These are phyloP conservation scores for Dermochelys coriacea DNA, from an alignment of 2,797 vertebrate genomes.

Conservation along the genomic window DNA sequence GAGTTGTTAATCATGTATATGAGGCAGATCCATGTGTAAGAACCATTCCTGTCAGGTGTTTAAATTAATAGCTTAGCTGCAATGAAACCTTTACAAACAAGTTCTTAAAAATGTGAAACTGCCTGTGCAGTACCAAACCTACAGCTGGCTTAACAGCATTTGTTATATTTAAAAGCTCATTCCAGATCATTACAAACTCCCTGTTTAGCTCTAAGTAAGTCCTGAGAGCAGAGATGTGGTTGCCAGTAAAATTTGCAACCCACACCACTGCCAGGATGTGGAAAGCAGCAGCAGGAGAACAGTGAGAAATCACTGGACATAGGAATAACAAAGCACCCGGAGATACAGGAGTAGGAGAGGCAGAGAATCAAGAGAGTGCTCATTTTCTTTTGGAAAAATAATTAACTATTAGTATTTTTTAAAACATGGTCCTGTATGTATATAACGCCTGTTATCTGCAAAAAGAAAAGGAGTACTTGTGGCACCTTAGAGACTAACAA, in stretches of 20 bases:
- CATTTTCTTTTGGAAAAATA: background rate
- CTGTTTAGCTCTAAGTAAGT: conserved; percentile 28
- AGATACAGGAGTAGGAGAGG: background rate
- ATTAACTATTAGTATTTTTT: background rate
- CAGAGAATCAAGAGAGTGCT: conserved; percentile 1
- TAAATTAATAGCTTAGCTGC: conserved; percentile 12
- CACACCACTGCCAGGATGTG: conserved; percentile 30
- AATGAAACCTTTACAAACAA: conserved; percentile 32
- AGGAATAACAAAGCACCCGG: conserved; percentile 1
- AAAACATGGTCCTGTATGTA: background rate
- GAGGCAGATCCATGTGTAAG: background rate
- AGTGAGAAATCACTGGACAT: conserved; percentile 4
- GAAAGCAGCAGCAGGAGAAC: conserved; percentile 26
- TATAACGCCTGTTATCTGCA: background rate
- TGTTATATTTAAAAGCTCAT: conserved; percentile 14
- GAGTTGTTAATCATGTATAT: background rate
- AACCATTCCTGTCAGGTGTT: background rate
- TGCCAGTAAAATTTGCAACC: background rate
- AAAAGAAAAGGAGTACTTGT: too few relatives aligned
- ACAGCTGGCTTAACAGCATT: background rate
- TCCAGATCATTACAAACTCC: background rate
- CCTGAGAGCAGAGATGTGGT: background rate
- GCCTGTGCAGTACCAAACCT: conserved; percentile 10
- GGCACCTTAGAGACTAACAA: too few relatives aligned
- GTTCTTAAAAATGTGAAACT: background rate